Conservation (phyloP, 2,113 vertebrate genomes). For the Podarcis cretensis region DNA sequence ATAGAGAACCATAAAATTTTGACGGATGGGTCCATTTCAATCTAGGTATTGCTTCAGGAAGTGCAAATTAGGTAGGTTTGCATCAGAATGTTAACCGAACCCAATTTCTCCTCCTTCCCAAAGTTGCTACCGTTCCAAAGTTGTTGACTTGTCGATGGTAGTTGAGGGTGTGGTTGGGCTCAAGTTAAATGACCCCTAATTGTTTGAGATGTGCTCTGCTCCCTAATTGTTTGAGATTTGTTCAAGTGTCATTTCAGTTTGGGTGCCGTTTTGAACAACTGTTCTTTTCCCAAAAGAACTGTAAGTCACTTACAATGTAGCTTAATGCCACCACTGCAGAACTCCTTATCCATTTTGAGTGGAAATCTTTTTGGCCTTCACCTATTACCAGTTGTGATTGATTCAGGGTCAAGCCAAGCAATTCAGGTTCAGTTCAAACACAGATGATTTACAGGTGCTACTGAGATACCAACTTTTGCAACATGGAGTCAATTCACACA, state of each 20-base stretch:
- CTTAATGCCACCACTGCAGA: not conserved
- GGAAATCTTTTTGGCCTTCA: not conserved
- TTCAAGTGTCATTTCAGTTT: not conserved
- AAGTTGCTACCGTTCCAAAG: not conserved
- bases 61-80: no score
- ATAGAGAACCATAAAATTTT: not conserved
- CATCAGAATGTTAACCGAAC: no score
- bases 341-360: not conserved
- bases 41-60: no score
- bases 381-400: not conserved
- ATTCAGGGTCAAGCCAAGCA: not conserved
- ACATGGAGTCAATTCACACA: not conserved
- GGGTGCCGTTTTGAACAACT: not conserved
- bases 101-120: no score
- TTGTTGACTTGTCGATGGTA: not conserved
- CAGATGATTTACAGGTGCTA: not conserved
- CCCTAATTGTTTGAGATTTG: not conserved
- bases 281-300: not conserved
- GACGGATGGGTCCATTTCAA: not conserved
- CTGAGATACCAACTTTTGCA: not conserved
- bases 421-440: not conserved
- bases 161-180: not conserved
- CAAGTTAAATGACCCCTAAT: not conserved
- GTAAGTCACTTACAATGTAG: not conserved
- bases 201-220: not conserved